Conservation (phyloP, 2,888 invertebrate species). For the Zaprionus obscuricornis region DNA sequence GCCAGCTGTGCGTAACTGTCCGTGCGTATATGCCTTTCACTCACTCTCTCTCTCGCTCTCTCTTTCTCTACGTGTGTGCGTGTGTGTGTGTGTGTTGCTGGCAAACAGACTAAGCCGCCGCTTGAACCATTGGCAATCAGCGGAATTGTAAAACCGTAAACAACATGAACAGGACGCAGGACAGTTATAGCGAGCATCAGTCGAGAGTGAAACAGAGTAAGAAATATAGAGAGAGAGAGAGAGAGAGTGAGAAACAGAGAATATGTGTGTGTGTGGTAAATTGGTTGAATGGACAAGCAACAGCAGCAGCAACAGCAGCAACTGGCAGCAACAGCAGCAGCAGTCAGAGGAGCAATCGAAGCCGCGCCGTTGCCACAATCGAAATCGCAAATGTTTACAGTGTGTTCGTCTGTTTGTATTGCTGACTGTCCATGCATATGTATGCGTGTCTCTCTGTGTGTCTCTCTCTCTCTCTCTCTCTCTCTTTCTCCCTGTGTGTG, state of each 20-base stretch:
- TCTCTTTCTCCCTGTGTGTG: neutral
- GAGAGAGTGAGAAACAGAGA: neutral
- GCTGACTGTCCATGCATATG: neutral
- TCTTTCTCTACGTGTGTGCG: neutral
- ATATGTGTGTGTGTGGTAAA: too few relatives aligned
- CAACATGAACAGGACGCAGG: constrained; percentile 42
- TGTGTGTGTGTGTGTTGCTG: constrained; percentile 22
- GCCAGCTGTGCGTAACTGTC: neutral
- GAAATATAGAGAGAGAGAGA: neutral
- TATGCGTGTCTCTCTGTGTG: neutral
- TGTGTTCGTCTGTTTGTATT: too few relatives aligned
- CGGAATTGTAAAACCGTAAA: constrained; percentile 72
- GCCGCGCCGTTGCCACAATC: constrained; percentile 49
- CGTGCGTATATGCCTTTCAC: neutral
- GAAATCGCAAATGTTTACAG: constrained; percentile 52
- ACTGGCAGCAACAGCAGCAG: neutral
- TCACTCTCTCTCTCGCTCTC: too few relatives aligned
- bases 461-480: too few relatives aligned
- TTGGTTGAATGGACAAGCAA: too few relatives aligned
- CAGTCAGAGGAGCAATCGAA: constrained; percentile 52
- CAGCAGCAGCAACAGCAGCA: too few relatives aligned
- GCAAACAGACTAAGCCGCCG: constrained; percentile 57
- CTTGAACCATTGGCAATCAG: constrained; percentile 66
- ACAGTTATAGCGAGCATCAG: neutral
- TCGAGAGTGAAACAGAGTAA: neutral